Percentiles rank a stretch among this genome's conserved stretches.
These are phyloP conservation scores for Pollachius pollachius DNA, from an alignment of 2,113 vertebrate species.

Conservation along the genomic window DNA sequence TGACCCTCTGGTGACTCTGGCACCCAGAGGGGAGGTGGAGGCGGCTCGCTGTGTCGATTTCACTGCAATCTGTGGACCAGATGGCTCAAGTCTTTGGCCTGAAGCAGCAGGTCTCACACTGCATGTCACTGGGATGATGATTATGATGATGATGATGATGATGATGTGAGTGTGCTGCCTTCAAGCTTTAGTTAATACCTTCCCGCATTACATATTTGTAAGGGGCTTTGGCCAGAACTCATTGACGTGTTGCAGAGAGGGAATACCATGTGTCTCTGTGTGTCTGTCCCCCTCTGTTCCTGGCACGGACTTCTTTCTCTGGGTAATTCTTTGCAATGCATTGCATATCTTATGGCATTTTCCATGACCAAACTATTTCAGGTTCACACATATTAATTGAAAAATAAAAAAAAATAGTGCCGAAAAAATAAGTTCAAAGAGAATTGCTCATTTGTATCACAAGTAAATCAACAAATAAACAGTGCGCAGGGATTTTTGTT, in stretches of 20 bases:
- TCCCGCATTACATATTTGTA: constrained; percentile 61
- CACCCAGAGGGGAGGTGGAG: constrained; percentile 81
- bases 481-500: constrained; percentile 40
- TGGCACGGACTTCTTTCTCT: constrained; percentile 1
- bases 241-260: too few relatives aligned
- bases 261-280: not conserved
- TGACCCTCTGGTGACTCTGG: constrained; percentile 80
- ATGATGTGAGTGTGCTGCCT: constrained; percentile 58
- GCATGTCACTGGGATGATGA: constrained; percentile 47
- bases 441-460: constrained; percentile 10
- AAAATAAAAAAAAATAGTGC: not conserved
- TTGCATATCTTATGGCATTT: constrained; percentile 16
- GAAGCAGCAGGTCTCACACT: constrained; percentile 71
- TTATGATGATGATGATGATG: constrained; percentile 7
- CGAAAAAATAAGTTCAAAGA: constrained; percentile 27
- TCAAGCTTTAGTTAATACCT: constrained; percentile 67
- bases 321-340: constrained; percentile 4
- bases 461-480: constrained; percentile 32
- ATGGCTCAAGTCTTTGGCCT: constrained; percentile 76
- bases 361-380: constrained; percentile 26
- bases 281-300: not conserved
- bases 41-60: constrained; percentile 71
- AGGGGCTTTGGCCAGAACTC: constrained; percentile 13
- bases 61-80: constrained; percentile 78
- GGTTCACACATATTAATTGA: not conserved